phyloP scores from a whole-genome alignment of 2,888 invertebrate species.

The Luffia ferchaultella region DNA sequence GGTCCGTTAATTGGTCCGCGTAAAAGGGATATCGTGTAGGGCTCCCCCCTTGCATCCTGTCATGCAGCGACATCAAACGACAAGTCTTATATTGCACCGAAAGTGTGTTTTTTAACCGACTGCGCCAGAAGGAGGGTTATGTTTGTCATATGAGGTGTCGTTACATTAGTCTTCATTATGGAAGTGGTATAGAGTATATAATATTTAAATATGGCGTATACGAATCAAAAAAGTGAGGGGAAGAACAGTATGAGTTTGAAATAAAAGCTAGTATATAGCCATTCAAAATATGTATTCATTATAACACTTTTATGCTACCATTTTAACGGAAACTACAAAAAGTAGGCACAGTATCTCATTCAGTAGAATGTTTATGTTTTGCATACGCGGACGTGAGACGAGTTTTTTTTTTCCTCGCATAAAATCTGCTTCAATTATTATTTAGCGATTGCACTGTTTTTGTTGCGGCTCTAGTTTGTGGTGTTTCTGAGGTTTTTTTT shows the following conservation, averaged over 20 bases:
- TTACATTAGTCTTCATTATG: no score
- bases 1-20: slow-evolving; percentile 62
- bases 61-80: slow-evolving; percentile 29
- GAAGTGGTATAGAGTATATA: no score
- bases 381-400: slow-evolving; percentile 15
- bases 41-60: slow-evolving; percentile 42
- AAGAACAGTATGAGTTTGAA: no score
- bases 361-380: slow-evolving; percentile 19
- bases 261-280: no score
- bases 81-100: slow-evolving; percentile 17
- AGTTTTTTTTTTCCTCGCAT: slow-evolving; percentile 19
- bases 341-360: not conserved
- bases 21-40: slow-evolving; percentile 65
- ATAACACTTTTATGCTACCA: no score
- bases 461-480: not conserved
- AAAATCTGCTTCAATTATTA: slow-evolving; percentile 24
- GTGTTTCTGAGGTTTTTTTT: not conserved
- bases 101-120: no score
- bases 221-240: no score
- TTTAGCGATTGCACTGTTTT: not conserved
- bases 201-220: no score
- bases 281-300: no score
- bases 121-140: no score
- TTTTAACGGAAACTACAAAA: no score
- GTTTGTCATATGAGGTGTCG: no score